These are phyloP conservation scores for Leucoraja erinaceus DNA, from an alignment of 2,113 vertebrate genomes.

Conservation along the genomic window DNA sequence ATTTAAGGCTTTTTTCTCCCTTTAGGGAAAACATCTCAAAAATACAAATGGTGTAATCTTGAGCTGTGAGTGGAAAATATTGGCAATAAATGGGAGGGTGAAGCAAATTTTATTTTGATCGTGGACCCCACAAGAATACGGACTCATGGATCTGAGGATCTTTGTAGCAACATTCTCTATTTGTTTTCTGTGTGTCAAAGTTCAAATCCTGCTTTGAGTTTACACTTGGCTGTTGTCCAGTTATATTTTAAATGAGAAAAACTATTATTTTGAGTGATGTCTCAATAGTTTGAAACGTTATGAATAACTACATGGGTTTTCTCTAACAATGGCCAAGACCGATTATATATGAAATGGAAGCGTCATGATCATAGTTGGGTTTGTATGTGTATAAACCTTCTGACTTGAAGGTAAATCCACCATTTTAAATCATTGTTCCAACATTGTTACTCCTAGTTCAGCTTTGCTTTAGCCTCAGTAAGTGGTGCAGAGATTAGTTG, in stretches of 20 bases:
- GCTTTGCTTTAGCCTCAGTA: not conserved
- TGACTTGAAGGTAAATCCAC: not conserved
- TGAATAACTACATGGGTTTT: not conserved
- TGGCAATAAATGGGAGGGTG: not conserved
- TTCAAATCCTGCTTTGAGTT: not conserved
- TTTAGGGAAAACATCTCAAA: not conserved
- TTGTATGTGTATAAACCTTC: not conserved
- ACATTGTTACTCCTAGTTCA: not conserved
- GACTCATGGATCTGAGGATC: not conserved
- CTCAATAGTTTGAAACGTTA: not conserved
- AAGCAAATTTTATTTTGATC: not conserved
- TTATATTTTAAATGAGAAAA: not conserved
- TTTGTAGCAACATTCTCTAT: not conserved
- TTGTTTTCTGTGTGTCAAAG: not conserved
- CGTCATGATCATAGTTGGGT: too few relatives aligned
- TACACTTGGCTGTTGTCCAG: not conserved
- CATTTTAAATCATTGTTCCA: not conserved
- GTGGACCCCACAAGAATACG: not conserved
- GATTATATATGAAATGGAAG: not conserved
- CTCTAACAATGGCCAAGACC: not conserved
- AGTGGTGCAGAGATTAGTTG: not conserved
- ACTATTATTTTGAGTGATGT: not conserved
- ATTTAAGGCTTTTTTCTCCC: not conserved
- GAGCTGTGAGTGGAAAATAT: not conserved
- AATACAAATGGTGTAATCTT: not conserved